Evolutionary conservation across 1,140 invertebrate species (phyloP), one percentile per base, ranked within the genome.

Genomic region (Diachasmimorpha longicaudata): DNA sequence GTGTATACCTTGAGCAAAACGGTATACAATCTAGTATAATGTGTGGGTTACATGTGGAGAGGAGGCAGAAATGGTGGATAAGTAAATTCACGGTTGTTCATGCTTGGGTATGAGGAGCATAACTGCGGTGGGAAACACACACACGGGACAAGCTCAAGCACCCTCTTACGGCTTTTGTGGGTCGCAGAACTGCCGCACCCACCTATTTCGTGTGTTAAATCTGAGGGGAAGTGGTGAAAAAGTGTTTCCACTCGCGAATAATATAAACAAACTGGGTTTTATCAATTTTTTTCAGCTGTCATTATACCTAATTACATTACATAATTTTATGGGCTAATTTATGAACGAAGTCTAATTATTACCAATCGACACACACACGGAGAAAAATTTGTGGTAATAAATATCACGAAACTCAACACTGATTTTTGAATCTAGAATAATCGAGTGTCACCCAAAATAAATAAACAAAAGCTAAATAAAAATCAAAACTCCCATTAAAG

Each of bases 121-220:
- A 63, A 63, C 58, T 23, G 58, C 58, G 58, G 52, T 21, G n/a
- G n/a, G 77, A 79, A n/a, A 77, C 31, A 79, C 77, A 83, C 76
- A 77, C 78, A 82, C 81, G 80, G 78, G 81, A 83, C 80, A 83
- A 76, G 77, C 76, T 81, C 78, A 77, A 79, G 68, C 37, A 76
- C 69, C 16, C 70, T 69, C 76, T 66, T 70, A 70, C 77, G 66
- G 77, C 1, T 46, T 23, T 42, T 48, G 13, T 23, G 8, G 39
- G 69, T 37, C 31, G 36, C 70, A 3, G 42, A 4, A 23, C 13
- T 48, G 78, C 79, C 83, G 81, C 82, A 82, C 84, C 84, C 79
- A 83, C 70, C 82, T 81, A 85, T 85, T 85, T 85, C 81, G 78
- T 80, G 80, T 85, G 85, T 85, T 86, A 86, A 86, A 85, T 86